phyloP scores from a whole-genome alignment of 1,140 invertebrate genomes.

The Babylonia areolata region DNA sequence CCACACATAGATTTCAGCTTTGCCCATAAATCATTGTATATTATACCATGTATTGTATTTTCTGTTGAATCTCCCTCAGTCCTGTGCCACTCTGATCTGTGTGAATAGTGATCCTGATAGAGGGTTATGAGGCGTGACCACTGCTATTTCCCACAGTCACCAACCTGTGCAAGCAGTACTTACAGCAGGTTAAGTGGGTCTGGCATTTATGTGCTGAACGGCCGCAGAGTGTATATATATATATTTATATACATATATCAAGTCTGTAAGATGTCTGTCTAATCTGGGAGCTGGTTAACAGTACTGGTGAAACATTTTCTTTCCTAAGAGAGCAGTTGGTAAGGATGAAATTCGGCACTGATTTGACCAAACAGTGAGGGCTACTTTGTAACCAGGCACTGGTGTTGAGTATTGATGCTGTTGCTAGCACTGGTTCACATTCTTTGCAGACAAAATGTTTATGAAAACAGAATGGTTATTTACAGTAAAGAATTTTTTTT shows the following conservation, averaged over 20 bases:
- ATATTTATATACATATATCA: neutral
- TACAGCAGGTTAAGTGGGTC: neutral
- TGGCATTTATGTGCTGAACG: neutral
- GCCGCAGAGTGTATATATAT: too few species aligned
- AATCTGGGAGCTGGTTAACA: neutral
- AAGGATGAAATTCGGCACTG: neutral
- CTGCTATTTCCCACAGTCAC: constrained; percentile 3
- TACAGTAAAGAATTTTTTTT: too few species aligned
- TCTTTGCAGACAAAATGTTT: too few species aligned
- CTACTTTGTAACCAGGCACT: too few species aligned
- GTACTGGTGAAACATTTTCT: neutral
- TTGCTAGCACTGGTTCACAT: neutral
- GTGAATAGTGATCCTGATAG: neutral
- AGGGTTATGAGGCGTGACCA: neutral
- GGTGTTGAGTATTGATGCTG: neutral
- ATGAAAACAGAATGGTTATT: too few species aligned
- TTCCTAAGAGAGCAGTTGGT: neutral
- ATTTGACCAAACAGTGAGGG: neutral
- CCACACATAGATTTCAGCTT: too few species aligned
- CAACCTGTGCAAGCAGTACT: neutral
- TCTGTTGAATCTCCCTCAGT: neutral
- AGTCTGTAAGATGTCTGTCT: neutral
- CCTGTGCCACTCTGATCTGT: neutral
- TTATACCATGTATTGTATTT: too few species aligned
- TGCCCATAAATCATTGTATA: too few species aligned